These are phyloP conservation scores for Halyomorpha halys DNA, from an alignment of 1,140 invertebrate species.

Conservation along the genomic window DNA sequence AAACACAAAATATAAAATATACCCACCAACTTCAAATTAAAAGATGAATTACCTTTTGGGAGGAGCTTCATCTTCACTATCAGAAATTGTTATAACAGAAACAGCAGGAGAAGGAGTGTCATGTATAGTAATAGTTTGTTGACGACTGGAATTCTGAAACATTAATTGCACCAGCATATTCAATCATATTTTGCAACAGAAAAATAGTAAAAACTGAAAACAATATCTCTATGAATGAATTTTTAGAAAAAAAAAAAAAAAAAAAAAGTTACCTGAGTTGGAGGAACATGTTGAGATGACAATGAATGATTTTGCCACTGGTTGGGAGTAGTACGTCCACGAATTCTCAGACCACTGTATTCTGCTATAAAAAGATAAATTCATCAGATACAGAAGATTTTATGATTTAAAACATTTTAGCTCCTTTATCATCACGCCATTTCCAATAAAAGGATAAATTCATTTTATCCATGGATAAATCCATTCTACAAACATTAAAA, in stretches of 20 bases:
- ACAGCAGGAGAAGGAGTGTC: conserved; percentile 88
- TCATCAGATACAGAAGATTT: no score
- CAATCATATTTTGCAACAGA: no score
- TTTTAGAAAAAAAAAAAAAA: no score
- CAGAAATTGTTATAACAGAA: conserved; percentile 94
- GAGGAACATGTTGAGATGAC: background rate
- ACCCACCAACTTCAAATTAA: no score
- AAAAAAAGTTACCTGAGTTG: no score
- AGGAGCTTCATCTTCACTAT: conserved; percentile 80
- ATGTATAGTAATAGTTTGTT: conserved; percentile 74
- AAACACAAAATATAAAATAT: no score
- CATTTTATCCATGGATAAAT: no score
- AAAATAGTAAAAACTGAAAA: background rate
- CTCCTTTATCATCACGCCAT: no score
- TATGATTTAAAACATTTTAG: no score
- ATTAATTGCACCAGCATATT: background rate
- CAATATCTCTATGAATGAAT: background rate
- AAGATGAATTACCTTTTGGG: conserved; percentile 20
- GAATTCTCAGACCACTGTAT: conserved; percentile 15
- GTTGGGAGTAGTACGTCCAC: conserved; percentile 17
- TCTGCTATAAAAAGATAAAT: conserved; percentile 11
- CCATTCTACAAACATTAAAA: no score
- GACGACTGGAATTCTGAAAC: conserved; percentile 28
- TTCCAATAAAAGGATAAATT: no score
- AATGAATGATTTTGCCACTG: conserved; percentile 21